These are phyloP conservation scores for Idaea aversata DNA, from an alignment of 2,888 invertebrate species.

Conservation along the genomic window DNA sequence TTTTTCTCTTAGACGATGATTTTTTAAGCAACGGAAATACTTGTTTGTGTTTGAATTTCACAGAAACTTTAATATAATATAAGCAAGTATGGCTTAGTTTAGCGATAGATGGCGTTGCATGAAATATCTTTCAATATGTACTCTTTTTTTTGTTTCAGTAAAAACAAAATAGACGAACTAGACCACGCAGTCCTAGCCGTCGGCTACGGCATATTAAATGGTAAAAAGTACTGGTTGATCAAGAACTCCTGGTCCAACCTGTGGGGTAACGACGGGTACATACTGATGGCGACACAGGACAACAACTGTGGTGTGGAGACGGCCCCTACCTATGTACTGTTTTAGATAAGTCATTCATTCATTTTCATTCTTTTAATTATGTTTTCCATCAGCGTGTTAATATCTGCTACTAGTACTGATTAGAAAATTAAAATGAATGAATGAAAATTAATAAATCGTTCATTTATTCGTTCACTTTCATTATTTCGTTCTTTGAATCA, in stretches of 20 bases:
- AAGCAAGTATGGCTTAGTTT: too few relatives aligned
- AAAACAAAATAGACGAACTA: slow-evolving; percentile 87
- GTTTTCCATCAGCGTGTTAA: neutral
- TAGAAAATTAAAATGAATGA: too few relatives aligned
- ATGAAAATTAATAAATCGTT: too few relatives aligned
- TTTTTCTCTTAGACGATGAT: too few relatives aligned
- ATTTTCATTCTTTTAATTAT: neutral
- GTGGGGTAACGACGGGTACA: slow-evolving; percentile 98
- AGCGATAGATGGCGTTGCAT: too few relatives aligned
- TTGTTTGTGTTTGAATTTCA: too few relatives aligned
- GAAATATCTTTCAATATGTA: too few relatives aligned
- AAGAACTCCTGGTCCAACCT: slow-evolving; percentile 99
- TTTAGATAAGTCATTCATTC: slow-evolving; percentile 53
- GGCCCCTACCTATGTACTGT: slow-evolving; percentile 90
- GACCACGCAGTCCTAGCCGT: slow-evolving; percentile 97
- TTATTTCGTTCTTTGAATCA: too few relatives aligned
- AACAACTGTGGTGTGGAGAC: slow-evolving; percentile 97
- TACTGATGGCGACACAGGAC: slow-evolving; percentile 92
- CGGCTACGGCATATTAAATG: slow-evolving; percentile 92
- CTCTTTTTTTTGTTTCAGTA: slow-evolving; percentile 62
- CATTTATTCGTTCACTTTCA: too few relatives aligned
- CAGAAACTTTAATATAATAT: too few relatives aligned
- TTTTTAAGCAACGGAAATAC: too few relatives aligned
- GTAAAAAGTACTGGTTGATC: slow-evolving; percentile 93
- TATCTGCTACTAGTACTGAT: too few relatives aligned